These are phyloP conservation scores for Passer montanus DNA, from an alignment of 2,113 vertebrate species.

Conservation along the genomic window DNA sequence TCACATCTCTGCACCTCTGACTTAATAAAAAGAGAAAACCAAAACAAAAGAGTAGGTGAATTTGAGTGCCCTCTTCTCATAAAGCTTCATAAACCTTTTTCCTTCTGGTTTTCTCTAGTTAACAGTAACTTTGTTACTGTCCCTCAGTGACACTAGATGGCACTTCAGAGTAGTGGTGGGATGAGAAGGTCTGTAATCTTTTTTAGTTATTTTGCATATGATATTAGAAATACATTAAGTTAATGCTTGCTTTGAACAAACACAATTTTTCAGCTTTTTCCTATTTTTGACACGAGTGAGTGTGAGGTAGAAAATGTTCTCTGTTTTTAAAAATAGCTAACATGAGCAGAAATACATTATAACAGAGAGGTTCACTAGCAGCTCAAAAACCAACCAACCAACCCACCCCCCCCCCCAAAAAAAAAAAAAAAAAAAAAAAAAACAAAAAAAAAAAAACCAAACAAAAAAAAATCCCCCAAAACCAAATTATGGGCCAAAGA, in stretches of 20 bases:
- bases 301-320: not conserved
- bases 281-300: not conserved
- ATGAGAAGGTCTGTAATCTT: not conserved
- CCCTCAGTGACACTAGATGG: conserved; percentile 43
- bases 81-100: not conserved
- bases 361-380: not conserved
- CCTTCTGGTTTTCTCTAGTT: not conserved
- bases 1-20: not conserved
- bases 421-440: not conserved
- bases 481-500: not conserved
- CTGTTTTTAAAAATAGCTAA: not conserved
- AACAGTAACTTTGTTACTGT: not conserved
- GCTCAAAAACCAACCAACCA: not conserved
- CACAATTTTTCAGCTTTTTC: not conserved
- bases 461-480: not conserved
- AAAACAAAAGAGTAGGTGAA: not conserved
- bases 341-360: not conserved
- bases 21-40: not conserved
- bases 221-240: not conserved
- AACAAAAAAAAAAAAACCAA: not conserved
- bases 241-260: not conserved
- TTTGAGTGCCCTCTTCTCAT: not conserved
- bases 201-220: not conserved
- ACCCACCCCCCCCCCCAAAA: rapidly evolving
- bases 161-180: conserved; percentile 40